Percentiles rank a stretch among this genome's conserved stretches.
These are phyloP conservation scores for Caenorhabditis sp. DNA, from an alignment of 2,888 invertebrate species.

Conservation along the genomic window DNA sequence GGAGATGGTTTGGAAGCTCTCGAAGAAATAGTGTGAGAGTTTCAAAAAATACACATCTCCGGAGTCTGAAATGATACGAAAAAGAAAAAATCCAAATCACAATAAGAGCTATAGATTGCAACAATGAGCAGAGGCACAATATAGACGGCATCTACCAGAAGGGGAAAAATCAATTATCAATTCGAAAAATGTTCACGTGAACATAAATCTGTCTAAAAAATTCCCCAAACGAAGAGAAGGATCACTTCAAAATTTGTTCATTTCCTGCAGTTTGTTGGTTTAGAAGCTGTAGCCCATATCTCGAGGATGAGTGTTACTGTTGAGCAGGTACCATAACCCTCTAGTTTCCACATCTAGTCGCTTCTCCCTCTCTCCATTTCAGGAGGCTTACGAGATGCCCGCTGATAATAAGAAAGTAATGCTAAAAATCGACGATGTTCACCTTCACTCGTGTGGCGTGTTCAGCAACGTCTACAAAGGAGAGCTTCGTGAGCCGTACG, in stretches of 20 bases:
- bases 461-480: constrained; percentile 73
- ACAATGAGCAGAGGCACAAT: no score
- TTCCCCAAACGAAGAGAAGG: no score
- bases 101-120: no score
- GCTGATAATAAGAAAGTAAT: constrained; percentile 66
- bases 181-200: no score
- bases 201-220: no score
- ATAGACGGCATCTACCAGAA: no score
- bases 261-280: background rate
- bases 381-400: constrained; percentile 71
- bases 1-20: background rate
- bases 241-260: no score
- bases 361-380: background rate
- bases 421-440: constrained; percentile 69
- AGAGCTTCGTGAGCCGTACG: constrained; percentile 59
- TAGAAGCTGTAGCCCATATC: constrained; percentile 34
- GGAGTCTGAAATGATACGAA: no score
- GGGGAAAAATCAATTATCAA: no score
- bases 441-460: constrained; percentile 68
- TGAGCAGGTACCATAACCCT: constrained; percentile 40
- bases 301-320: constrained; percentile 63
- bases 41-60: no score
- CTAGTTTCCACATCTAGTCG: no score
- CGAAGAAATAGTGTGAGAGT: background rate
- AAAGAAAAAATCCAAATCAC: no score